A percentile compares a stretch with the other conserved stretches of the same genome.
Evolutionary conservation across 2,113 vertebrate species (phyloP).

Genomic region (Macquaria australasica): DNA sequence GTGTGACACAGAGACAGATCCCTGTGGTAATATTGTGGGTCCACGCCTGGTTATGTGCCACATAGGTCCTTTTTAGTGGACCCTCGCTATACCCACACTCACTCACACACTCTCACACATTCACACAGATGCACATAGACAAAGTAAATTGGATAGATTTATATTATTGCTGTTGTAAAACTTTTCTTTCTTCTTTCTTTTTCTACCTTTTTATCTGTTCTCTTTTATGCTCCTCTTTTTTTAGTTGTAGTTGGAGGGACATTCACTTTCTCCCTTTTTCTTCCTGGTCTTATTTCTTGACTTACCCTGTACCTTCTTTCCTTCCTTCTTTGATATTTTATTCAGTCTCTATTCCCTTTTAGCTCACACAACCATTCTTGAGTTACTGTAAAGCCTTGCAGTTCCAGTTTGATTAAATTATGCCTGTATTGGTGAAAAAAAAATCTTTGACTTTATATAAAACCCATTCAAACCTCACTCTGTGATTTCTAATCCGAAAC

Average conservation of each 20-base stretch:
- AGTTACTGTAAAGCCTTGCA: neutral
- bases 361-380: neutral
- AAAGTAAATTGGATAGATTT: conserved; percentile 74
- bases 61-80: conserved; percentile 72
- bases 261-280: neutral
- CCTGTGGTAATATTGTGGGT: conserved; percentile 59
- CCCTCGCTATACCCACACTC: conserved; percentile 36
- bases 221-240: conserved; percentile 3
- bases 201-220: conserved; percentile 20
- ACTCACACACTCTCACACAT: conserved; percentile 26
- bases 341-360: neutral
- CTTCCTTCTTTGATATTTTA: neutral
- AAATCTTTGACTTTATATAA: neutral
- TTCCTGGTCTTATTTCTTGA: neutral
- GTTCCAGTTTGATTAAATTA: neutral
- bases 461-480: neutral
- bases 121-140: conserved; percentile 35
- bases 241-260: neutral
- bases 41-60: conserved; percentile 72
- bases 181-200: conserved; percentile 45
- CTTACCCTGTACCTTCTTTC: neutral
- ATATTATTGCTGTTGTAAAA: conserved; percentile 73
- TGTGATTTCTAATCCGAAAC: neutral
- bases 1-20: conserved; percentile 44
- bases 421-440: neutral